Percentiles rank a stretch among this genome's conserved stretches.
These are phyloP conservation scores for Apostichopus leukothele DNA, from an alignment of 53 echinoderm and acorn worm species.

Conservation along the genomic window DNA sequence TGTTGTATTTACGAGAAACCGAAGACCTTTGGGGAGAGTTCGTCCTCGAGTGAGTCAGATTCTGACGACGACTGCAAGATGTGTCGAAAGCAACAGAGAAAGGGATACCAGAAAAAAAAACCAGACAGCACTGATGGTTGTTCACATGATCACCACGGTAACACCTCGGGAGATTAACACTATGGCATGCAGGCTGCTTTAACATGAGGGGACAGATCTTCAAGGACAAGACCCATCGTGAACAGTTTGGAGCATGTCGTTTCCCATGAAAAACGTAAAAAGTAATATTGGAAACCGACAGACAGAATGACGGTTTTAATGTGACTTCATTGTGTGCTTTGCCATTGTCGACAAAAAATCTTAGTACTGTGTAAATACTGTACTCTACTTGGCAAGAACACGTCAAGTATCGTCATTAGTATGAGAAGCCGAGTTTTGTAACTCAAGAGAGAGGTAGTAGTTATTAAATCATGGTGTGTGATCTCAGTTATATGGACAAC, in stretches of 20 bases:
- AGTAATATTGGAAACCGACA: not conserved
- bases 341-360: too few species aligned
- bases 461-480: too few species aligned
- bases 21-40: conserved; percentile 92
- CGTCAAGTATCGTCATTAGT: too few species aligned
- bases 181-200: not conserved
- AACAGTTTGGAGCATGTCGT: too few species aligned
- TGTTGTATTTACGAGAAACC: conserved; percentile 97
- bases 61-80: conserved; percentile 94
- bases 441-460: too few species aligned
- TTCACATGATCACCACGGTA: conserved; percentile 24
- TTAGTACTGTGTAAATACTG: too few species aligned
- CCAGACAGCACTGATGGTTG: conserved; percentile 14
- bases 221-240: not conserved
- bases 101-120: conserved; percentile 62
- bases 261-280: not conserved
- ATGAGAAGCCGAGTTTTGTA: too few species aligned
- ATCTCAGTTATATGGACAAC: too few species aligned
- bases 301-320: not conserved
- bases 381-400: too few species aligned
- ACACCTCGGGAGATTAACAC: conserved; percentile 11
- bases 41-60: conserved; percentile 85
- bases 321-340: not conserved
- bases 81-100: conserved; percentile 87
- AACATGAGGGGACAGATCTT: not conserved